Evolutionary conservation across 2,797 vertebrate genomes (phyloP), one percentile per base, ranked within the genome.

Genomic region (Melanogrammus aeglefinus): DNA sequence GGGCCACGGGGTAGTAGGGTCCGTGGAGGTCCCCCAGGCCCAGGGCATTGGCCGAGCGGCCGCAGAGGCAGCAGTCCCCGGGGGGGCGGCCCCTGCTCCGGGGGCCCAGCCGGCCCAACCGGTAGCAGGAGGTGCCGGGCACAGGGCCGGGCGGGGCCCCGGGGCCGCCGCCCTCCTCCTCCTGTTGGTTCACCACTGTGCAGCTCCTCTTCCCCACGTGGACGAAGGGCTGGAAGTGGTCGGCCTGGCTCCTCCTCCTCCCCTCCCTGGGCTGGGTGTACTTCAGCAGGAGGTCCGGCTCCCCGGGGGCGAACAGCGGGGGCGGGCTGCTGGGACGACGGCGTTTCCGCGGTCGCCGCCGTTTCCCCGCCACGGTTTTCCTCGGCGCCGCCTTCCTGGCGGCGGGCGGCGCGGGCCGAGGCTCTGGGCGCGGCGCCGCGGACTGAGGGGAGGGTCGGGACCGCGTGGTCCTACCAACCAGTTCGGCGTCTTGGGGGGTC

Each of bases 21-120:
- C 95, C 95, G 18, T 95, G 94, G 4, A 95, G 91, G 89, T 95
- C 95, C 31, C 95, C 95, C 0, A 95, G 87, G 36, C 91, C 91
- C 77, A 81, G 80, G 31, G 77, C 63, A 36, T 93, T 94, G 71
- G 93, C 91, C 0, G 82, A 85, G 27, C 88, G 85, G 9, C 93
- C 88, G 1, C 95, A 95, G 21, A 95, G 87, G 82, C 92, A 92
- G 89, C 95, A 95, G 9, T 47, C 10, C 74, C 87, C 84, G 12
- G 75, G 7, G 1, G 75, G n/a, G 47, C 73, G 87, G 51, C 75
- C 3, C 35, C 72, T 38, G 73, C 73, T 72, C 0, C 90, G 89
- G 0, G 84, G 39, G 76, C 79, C 21, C 57, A 88, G 78, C 0
- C 93, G 91, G 4, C 92, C 92, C 51, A 90, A 88, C 77, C 83